Evolutionary conservation across 2,113 vertebrate species (phyloP).

Genomic region (Tympanuchus pallidicinctus): DNA sequence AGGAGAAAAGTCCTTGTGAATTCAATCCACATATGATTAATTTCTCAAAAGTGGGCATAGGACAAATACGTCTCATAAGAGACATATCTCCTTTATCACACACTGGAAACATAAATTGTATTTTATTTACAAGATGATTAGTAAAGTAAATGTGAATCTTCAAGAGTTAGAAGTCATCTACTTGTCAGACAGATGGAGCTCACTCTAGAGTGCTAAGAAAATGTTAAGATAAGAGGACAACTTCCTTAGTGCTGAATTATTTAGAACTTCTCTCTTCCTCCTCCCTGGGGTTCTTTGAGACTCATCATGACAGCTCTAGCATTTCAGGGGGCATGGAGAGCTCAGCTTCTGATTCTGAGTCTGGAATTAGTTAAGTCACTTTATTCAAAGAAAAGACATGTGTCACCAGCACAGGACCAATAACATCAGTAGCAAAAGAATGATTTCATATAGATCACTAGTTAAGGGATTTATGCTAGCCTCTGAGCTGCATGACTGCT

Average conservation of each 20-base stretch:
- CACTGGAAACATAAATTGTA: background rate
- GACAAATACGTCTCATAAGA: background rate
- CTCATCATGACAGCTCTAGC: background rate
- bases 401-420: background rate
- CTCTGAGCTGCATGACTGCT: background rate
- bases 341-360: background rate
- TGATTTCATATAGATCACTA: background rate
- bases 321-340: background rate
- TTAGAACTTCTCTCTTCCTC: background rate
- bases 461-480: background rate
- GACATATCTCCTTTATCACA: background rate
- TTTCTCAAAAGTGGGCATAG: background rate
- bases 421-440: background rate
- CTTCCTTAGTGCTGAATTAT: background rate
- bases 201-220: background rate
- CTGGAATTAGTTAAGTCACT: background rate
- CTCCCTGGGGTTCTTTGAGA: background rate
- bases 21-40: constrained; percentile 32
- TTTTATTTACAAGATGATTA: constrained; percentile 15
- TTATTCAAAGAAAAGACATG: background rate
- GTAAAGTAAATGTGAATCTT: background rate
- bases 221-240: background rate
- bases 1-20: constrained; percentile 8
- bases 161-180: background rate
- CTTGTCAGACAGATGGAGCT: background rate